Evolutionary conservation across 2,797 vertebrate species (phyloP).

Genomic region (Lophius americanus): DNA sequence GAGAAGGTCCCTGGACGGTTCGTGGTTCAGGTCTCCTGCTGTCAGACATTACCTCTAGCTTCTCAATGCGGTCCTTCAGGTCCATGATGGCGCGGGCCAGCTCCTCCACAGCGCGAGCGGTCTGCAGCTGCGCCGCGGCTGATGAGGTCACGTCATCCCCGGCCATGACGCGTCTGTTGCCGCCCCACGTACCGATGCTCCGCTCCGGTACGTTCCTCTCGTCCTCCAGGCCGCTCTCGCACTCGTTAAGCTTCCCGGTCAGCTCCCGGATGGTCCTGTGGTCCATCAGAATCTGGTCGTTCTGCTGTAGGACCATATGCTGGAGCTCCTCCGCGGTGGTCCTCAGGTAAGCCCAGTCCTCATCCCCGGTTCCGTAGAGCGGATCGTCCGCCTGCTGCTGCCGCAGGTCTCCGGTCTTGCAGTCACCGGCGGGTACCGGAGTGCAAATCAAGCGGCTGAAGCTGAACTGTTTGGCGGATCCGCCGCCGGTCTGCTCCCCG

Average conservation of each 20-base stretch:
- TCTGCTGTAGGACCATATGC: constrained; percentile 91
- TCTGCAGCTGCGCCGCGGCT: constrained; percentile 79
- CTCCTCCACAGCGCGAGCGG: constrained; percentile 88
- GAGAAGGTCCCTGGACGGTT: too few relatives aligned
- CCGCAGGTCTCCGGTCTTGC: constrained; percentile 78
- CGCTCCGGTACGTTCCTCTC: constrained; percentile 80
- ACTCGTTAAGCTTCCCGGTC: constrained; percentile 91
- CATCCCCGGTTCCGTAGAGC: constrained; percentile 66
- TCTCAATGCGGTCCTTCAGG: constrained; percentile 94
- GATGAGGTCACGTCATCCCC: constrained; percentile 84
- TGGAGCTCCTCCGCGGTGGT: constrained; percentile 91
- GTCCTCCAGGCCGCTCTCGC: constrained; percentile 89
- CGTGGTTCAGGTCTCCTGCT: constrained; percentile 14
- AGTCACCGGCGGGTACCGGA: constrained; percentile 86
- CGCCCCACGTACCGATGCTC: constrained; percentile 84
- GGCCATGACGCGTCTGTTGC: constrained; percentile 85
- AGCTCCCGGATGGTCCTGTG: constrained; percentile 93
- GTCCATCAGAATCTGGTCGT: constrained; percentile 92
- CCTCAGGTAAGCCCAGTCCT: constrained; percentile 87
- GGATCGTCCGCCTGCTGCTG: constrained; percentile 71
- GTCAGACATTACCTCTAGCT: constrained; percentile 87
- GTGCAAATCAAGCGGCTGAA: constrained; percentile 93
- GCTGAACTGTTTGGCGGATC: constrained; percentile 78
- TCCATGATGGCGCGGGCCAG: constrained; percentile 92
- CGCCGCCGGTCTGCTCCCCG: constrained; percentile 72